These are phyloP conservation scores for Calameuta idolon DNA, from an alignment of 2,888 invertebrate genomes.

Conservation along the genomic window DNA sequence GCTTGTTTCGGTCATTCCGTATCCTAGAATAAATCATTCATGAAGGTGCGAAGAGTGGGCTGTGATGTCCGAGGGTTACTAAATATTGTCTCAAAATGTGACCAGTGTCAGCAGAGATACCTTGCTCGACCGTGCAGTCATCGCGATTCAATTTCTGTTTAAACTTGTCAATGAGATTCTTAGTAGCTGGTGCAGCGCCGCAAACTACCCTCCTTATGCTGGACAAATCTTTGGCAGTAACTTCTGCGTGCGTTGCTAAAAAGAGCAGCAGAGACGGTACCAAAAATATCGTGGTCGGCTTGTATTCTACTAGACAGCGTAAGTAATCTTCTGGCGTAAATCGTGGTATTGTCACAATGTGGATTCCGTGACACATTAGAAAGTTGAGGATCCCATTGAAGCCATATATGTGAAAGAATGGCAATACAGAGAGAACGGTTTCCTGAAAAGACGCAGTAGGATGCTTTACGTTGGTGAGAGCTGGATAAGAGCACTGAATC, in stretches of 20 bases:
- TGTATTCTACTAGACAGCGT: constrained; percentile 72
- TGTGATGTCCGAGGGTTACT: constrained; percentile 21
- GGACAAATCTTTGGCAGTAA: constrained; percentile 76
- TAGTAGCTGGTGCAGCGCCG: constrained; percentile 81
- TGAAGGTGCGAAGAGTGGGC: neutral
- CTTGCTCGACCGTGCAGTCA: constrained; percentile 62
- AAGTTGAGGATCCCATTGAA: constrained; percentile 77
- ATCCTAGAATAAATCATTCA: constrained; percentile 66
- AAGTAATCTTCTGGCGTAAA: constrained; percentile 82
- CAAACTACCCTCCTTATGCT: constrained; percentile 75
- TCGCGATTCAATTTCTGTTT: constrained; percentile 68
- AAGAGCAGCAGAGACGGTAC: constrained; percentile 84
- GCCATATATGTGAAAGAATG: constrained; percentile 85
- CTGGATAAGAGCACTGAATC: constrained; percentile 68
- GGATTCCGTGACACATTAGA: constrained; percentile 72
- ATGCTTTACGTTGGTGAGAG: constrained; percentile 67
- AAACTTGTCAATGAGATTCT: constrained; percentile 75
- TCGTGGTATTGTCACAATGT: constrained; percentile 76
- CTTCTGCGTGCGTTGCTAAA: constrained; percentile 78
- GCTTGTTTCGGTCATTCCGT: constrained; percentile 79
- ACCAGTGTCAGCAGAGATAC: constrained; percentile 54
- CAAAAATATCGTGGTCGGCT: constrained; percentile 75
- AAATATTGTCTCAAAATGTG: constrained; percentile 47
- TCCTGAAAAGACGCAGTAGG: constrained; percentile 70
- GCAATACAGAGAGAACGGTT: constrained; percentile 75